These are phyloP conservation scores for Eumaeus atala DNA, from an alignment of 1,140 invertebrate species.

Conservation along the genomic window DNA sequence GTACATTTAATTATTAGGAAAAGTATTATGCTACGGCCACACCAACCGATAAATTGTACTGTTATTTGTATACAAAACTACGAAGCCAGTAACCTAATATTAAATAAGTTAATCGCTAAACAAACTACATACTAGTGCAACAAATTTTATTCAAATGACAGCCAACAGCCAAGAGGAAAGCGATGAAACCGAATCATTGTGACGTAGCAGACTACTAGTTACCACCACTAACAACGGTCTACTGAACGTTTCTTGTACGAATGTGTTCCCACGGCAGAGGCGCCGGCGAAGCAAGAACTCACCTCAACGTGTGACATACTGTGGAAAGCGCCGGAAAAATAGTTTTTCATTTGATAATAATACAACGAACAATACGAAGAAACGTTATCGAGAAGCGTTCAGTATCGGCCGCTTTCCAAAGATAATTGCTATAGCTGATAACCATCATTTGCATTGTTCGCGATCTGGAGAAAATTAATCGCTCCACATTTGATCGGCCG, in stretches of 20 bases:
- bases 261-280: neutral
- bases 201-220: no score
- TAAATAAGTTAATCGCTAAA: no score
- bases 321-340: conserved; percentile 53
- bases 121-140: no score
- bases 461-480: conserved; percentile 59
- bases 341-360: conserved; percentile 45
- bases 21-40: no score
- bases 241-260: neutral
- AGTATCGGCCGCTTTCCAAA: conserved; percentile 57
- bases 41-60: no score
- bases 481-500: conserved; percentile 42
- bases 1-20: no score
- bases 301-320: conserved; percentile 22
- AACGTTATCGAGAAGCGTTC: conserved; percentile 43
- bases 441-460: conserved; percentile 65
- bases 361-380: conserved; percentile 61
- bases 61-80: no score
- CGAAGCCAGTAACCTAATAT: no score
- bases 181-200: no score
- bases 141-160: no score
- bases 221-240: no score
- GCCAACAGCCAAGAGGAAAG: no score
- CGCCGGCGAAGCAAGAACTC: neutral
- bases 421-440: conserved; percentile 51